These are phyloP conservation scores for Dasysyrphus albostriatus DNA, from an alignment of 2,888 invertebrate genomes.

Conservation along the genomic window DNA sequence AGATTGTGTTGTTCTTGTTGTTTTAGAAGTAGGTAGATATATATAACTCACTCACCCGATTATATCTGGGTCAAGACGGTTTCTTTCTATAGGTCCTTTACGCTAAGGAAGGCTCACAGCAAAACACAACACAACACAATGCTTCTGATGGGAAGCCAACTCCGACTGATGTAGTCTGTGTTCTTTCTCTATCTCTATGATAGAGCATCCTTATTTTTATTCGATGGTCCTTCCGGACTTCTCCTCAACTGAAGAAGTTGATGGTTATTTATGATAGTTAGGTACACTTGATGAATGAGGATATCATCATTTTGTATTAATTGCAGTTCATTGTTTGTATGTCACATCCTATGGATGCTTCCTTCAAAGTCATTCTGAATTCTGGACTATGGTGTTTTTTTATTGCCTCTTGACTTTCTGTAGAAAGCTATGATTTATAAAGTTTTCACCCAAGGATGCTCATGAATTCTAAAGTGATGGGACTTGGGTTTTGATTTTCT, in stretches of 20 bases:
- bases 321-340: slow-evolving; percentile 53
- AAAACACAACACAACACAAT: neutral
- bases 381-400: neutral
- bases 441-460: slow-evolving; percentile 1
- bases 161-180: neutral
- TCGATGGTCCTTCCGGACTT: slow-evolving; percentile 21
- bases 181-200: neutral
- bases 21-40: neutral
- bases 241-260: slow-evolving; percentile 47
- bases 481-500: slow-evolving; percentile 11
- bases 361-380: neutral
- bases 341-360: slow-evolving; percentile 46
- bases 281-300: slow-evolving; percentile 55
- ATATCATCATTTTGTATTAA: slow-evolving; percentile 64
- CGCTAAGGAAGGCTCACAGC: neutral
- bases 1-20: slow-evolving; percentile 4
- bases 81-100: slow-evolving; percentile 33
- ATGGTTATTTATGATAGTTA: slow-evolving; percentile 62
- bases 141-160: neutral
- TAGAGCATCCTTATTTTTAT: slow-evolving; percentile 38
- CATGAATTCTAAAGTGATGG: slow-evolving; percentile 11
- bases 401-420: slow-evolving; percentile 34
- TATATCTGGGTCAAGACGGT: slow-evolving; percentile 42
- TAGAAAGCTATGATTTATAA: slow-evolving; percentile 21
- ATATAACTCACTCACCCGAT: slow-evolving; percentile 52